These are phyloP conservation scores for Spea multiplicata DNA, from an alignment of 2,113 vertebrate species.

Conservation along the genomic window DNA sequence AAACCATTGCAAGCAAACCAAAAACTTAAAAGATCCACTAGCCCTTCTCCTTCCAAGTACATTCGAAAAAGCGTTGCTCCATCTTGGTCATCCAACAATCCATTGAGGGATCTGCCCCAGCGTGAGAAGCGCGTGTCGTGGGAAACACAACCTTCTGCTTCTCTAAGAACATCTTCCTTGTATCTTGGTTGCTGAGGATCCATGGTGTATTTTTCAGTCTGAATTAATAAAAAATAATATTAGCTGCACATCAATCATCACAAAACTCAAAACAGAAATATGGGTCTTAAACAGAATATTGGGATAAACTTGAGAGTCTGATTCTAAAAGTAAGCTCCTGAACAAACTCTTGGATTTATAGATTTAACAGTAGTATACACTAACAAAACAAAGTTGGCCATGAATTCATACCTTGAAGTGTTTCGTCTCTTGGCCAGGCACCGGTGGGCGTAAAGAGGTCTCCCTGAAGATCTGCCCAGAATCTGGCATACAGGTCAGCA, in stretches of 20 bases:
- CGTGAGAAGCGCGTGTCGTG: slow-evolving; percentile 88
- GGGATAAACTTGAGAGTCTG: too few species aligned
- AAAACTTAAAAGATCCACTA: slow-evolving; percentile 94
- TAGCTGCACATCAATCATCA: too few species aligned
- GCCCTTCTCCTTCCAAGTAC: slow-evolving; percentile 92
- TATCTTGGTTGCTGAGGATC: slow-evolving; percentile 63
- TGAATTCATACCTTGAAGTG: slow-evolving; percentile 26
- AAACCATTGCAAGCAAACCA: slow-evolving; percentile 99
- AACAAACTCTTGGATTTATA: too few species aligned
- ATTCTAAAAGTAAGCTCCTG: too few species aligned
- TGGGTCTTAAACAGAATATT: too few species aligned
- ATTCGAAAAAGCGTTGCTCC: slow-evolving; percentile 93
- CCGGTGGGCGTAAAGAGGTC: slow-evolving; percentile 94
- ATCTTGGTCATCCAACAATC: slow-evolving; percentile 92
- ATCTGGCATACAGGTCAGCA: slow-evolving; percentile 80
- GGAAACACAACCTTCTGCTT: slow-evolving; percentile 93
- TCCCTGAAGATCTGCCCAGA: slow-evolving; percentile 92
- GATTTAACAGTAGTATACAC: too few species aligned
- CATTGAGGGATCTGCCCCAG: slow-evolving; percentile 95
- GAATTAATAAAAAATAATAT: background rate
- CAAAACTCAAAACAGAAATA: too few species aligned
- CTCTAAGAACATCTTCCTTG: slow-evolving; percentile 90
- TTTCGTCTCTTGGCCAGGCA: slow-evolving; percentile 84
- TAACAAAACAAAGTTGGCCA: background rate
- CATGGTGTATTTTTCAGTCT: slow-evolving; percentile 37